phyloP scores from a whole-genome alignment of 2,797 vertebrate species.

The Myotis findleyi region DNA sequence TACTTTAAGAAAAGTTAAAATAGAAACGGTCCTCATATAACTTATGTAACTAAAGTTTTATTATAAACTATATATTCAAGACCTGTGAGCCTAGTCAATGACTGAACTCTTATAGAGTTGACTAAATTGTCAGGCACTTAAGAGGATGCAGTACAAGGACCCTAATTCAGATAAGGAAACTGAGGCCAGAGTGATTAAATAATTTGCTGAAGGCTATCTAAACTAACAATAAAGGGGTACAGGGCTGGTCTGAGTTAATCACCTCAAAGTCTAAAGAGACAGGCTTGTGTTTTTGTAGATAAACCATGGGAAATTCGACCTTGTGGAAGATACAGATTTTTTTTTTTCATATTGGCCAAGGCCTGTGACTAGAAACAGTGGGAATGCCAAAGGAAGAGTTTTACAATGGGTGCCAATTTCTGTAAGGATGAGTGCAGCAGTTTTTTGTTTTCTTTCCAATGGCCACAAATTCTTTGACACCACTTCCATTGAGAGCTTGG shows the following conservation, averaged over 20 bases:
- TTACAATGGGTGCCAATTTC: not conserved
- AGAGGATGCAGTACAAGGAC: not conserved
- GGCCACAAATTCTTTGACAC: not conserved
- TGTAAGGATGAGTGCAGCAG: not conserved
- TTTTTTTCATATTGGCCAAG: not conserved
- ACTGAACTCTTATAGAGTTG: not conserved
- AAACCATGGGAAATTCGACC: not conserved
- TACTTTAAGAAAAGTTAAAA: slow-evolving; percentile 18
- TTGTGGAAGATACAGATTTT: not conserved
- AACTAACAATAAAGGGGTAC: not conserved
- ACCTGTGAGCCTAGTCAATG: not conserved
- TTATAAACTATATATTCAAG: not conserved
- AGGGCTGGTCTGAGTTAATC: not conserved
- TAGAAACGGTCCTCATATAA: not conserved
- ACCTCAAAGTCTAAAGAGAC: not conserved
- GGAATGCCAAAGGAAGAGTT: not conserved
- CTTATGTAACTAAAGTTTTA: not conserved
- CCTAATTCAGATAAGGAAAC: slow-evolving; percentile 18
- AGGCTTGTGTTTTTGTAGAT: not conserved
- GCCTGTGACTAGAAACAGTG: not conserved
- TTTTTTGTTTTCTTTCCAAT: not conserved
- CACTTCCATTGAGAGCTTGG: not conserved
- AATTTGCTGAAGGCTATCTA: not conserved
- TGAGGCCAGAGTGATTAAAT: not conserved
- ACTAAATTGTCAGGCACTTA: not conserved